A percentile compares a stretch with the other conserved stretches of the same genome.
Evolutionary conservation across 2,888 invertebrate species (phyloP).

Genomic region (Aporophyla nigra): DNA sequence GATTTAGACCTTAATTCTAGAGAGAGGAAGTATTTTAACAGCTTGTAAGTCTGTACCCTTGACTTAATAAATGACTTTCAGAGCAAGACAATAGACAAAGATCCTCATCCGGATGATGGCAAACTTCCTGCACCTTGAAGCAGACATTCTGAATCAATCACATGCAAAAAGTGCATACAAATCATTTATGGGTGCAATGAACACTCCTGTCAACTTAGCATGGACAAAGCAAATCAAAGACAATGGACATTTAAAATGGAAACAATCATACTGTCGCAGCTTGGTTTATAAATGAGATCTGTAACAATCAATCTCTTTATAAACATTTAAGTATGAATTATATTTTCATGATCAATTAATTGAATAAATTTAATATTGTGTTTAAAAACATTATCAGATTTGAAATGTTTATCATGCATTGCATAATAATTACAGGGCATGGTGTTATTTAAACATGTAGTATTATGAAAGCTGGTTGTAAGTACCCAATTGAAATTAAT

Average conservation of each 20-base stretch:
- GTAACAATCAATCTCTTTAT: conserved; percentile 51
- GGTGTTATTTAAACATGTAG: conserved; percentile 15
- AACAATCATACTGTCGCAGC: conserved; percentile 65
- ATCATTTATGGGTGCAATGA: conserved; percentile 40
- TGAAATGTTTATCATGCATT: conserved; percentile 9
- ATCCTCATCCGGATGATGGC: not conserved
- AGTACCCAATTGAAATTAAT: conserved; percentile 12
- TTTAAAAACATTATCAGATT: conserved; percentile 21
- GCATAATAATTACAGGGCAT: conserved; percentile 45
- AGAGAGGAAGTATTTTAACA: not conserved
- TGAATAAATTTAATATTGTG: conserved; percentile 12
- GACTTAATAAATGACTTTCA: not conserved
- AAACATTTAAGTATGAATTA: conserved; percentile 50
- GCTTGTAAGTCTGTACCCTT: not conserved
- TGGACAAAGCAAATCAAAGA: conserved; percentile 56
- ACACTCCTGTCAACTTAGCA: conserved; percentile 32
- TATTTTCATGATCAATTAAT: conserved; percentile 28
- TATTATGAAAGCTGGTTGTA: conserved; percentile 1
- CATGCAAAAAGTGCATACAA: conserved; percentile 28
- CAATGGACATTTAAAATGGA: conserved; percentile 68
- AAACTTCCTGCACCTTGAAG: not conserved
- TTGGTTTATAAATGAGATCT: conserved; percentile 67
- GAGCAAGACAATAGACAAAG: not conserved
- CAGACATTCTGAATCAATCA: conserved; percentile 9
- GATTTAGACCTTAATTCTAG: not conserved